Percentiles rank a stretch among this genome's conserved stretches.
Conservation (phyloP, 2,888 invertebrate genomes). For the Heliconius charithonia region DNA sequence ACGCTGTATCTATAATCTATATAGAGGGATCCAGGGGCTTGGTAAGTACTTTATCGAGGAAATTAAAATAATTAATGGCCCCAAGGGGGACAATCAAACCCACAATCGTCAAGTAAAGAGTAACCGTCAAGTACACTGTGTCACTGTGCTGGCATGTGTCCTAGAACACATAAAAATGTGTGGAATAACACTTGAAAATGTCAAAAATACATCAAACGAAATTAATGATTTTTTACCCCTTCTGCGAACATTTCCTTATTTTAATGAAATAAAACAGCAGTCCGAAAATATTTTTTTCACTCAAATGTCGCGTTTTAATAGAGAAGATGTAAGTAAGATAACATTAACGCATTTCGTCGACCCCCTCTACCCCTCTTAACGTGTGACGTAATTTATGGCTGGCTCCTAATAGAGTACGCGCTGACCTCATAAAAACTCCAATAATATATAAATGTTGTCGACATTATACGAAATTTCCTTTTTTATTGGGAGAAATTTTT, state of each 20-base stretch:
- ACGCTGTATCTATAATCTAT: neutral
- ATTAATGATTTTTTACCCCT: too few species aligned
- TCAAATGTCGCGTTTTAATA: too few species aligned
- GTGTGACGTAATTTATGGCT: neutral
- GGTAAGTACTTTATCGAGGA: neutral
- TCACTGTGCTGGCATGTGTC: neutral
- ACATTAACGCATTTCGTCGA: too few species aligned
- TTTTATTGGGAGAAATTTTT: constrained; percentile 10
- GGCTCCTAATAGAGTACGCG: constrained; percentile 12
- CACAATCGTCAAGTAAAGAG: neutral
- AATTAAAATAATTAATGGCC: neutral
- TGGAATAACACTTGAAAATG: too few species aligned
- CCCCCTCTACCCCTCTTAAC: too few species aligned
- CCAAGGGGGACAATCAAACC: neutral
- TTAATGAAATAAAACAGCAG: too few species aligned
- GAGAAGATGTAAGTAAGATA: too few species aligned
- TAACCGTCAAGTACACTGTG: too few species aligned
- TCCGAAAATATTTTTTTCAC: too few species aligned
- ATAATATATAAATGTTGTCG: constrained; percentile 28
- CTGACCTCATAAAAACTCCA: constrained; percentile 41
- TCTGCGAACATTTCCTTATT: too few species aligned
- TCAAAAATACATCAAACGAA: too few species aligned
- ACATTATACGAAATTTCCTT: constrained; percentile 7
- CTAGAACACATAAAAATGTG: too few species aligned
- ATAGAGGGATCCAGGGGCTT: neutral